These are phyloP conservation scores for Dicycla oo DNA, from an alignment of 2,888 invertebrate genomes.

Conservation along the genomic window DNA sequence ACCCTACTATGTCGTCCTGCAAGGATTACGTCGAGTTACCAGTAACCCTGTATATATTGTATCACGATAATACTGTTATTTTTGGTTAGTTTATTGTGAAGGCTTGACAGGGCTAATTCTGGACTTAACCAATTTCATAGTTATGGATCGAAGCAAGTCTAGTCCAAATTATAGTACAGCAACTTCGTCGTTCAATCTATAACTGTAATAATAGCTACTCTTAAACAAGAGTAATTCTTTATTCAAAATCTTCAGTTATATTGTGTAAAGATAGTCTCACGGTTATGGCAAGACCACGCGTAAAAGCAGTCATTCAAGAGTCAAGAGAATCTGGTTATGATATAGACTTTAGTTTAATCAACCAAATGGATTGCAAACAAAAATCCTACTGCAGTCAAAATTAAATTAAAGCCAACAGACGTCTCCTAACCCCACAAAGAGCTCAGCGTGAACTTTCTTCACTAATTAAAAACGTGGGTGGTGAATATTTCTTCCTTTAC, in stretches of 20 bases:
- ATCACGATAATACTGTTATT: no score
- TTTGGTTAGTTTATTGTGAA: background rate
- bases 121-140: background rate
- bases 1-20: no score
- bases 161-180: no score
- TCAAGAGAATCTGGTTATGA: no score
- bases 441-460: slow-evolving; percentile 50
- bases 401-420: slow-evolving; percentile 20
- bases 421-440: slow-evolving; percentile 19
- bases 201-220: no score
- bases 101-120: background rate
- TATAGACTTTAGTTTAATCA: slow-evolving; percentile 4
- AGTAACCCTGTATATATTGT: no score
- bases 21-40: no score
- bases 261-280: no score
- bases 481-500: slow-evolving; percentile 43
- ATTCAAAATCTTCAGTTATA: no score
- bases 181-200: background rate
- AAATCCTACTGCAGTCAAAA: background rate
- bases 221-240: no score
- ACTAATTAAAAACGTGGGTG: slow-evolving; percentile 63
- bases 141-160: background rate
- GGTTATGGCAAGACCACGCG: background rate
- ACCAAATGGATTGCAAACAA: slow-evolving; percentile 19
- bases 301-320: background rate